These are phyloP conservation scores for Podabrus alpinus DNA, from an alignment of 2,888 invertebrate genomes.

Conservation along the genomic window DNA sequence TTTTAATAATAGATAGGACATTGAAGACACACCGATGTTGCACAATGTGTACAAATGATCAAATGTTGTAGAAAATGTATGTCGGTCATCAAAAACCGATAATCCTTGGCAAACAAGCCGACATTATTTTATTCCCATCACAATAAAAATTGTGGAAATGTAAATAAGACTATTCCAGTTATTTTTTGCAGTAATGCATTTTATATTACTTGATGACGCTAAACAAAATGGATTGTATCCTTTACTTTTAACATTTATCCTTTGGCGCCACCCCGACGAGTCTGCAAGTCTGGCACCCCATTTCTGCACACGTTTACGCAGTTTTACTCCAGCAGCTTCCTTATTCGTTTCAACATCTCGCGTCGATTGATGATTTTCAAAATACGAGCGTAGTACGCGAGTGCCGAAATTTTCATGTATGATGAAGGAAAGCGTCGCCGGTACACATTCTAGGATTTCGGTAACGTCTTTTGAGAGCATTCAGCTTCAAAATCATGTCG, in stretches of 20 bases:
- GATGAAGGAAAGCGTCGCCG: not conserved
- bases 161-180: no score
- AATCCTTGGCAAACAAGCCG: no score
- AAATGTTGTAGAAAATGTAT: no score
- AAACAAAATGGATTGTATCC: not conserved
- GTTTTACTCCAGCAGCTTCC: not conserved
- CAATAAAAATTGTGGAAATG: no score
- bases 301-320: not conserved
- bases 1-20: no score
- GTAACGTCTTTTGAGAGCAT: not conserved
- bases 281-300: not conserved
- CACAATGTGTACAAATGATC: no score
- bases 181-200: no score
- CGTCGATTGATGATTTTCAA: not conserved
- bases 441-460: not conserved
- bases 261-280: not conserved
- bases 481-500: not conserved
- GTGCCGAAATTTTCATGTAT: not conserved
- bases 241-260: not conserved
- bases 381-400: not conserved
- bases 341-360: not conserved
- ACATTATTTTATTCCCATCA: no score
- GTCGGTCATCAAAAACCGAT: no score
- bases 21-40: no score
- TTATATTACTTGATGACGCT: no score